Base-by-base conservation (phyloP, 2,113 vertebrate species). In the Cyrtonyx montezumae region DNA sequence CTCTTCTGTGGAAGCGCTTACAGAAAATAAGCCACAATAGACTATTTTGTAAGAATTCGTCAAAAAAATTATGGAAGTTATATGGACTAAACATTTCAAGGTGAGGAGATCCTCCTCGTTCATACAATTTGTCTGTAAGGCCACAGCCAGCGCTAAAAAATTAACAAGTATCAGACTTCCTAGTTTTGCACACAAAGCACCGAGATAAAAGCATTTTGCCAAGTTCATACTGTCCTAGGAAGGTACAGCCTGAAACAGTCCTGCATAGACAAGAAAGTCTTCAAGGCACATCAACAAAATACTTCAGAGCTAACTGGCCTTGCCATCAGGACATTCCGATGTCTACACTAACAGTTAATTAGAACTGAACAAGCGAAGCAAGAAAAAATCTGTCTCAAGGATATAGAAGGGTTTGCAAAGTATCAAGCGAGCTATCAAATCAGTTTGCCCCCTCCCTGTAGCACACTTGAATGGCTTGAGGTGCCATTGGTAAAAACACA, bases 351-450 rank as follows among this genome's bases (percentile, higher is more conserved):
- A 43, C 23, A 74, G 5, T 25, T 74, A 61, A 69, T 19, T 82
- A 70, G 62, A 84, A 80, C 10, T 42, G 7, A 84, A 84, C 21
- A 49, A 28, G 2, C 55, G 45, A 69, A 79, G 46, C 13, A 26
- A 82, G 55, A 81, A 86, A 53, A 74, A 86, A 75, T 75, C 21
- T 42, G 36, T 67, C 40, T 45, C 36, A 86, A 69, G 26, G 12
- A 78, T 19, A 74, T 74, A 19, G 37, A 2, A 63, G 32, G 32
- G 28, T 28, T 75, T 85, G 25, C 12, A 91, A 59, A 75, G 30
- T 42, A 70, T 45, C 28, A 82, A 70, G 82, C 61, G 13, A 70
- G 10, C 61, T 40, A 40, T 40, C 40, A 40, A 40, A 70, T 30
- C 59, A 26, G 2, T 28, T 28, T 48, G 40, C n/a, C 15, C 34